A percentile compares a stretch with the other conserved stretches of the same genome.
phyloP scores from a whole-genome alignment of 2,888 invertebrate genomes.

The Oscheius sp. region DNA sequence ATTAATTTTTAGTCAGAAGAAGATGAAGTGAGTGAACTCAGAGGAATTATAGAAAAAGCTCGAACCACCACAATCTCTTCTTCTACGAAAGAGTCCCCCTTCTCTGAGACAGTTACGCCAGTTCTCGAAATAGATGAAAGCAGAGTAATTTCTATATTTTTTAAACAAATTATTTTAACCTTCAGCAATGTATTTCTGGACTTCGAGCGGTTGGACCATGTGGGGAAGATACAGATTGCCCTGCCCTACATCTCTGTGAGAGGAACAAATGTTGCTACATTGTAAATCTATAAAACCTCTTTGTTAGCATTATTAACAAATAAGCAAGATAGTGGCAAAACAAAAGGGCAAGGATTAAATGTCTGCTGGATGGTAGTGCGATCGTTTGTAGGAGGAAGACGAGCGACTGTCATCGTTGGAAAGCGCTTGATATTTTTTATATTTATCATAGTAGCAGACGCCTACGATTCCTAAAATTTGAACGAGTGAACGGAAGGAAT shows the following conservation, averaged over 20 bases:
- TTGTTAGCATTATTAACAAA: background rate
- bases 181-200: conserved; percentile 46
- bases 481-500: background rate
- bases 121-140: conserved; percentile 34
- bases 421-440: conserved; percentile 37
- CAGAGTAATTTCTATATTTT: conserved; percentile 7
- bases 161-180: background rate
- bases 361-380: conserved; percentile 15
- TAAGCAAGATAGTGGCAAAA: background rate
- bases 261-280: conserved; percentile 46
- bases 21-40: conserved; percentile 3
- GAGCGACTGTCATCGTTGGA: conserved; percentile 10
- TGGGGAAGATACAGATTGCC: conserved; percentile 51
- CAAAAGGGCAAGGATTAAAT: background rate
- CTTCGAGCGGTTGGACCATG: conserved; percentile 48
- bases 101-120: background rate
- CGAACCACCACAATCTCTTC: background rate
- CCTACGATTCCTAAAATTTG: conserved; percentile 37
- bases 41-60: conserved; percentile 7
- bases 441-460: conserved; percentile 44
- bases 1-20: conserved; percentile 2
- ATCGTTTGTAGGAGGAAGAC: conserved; percentile 14
- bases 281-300: conserved; percentile 16
- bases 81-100: conserved; percentile 18
- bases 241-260: conserved; percentile 49